Percentiles rank a stretch among this genome's conserved stretches.
phyloP scores from a whole-genome alignment of 1,140 invertebrate species.

The Littorina saxatilis region DNA sequence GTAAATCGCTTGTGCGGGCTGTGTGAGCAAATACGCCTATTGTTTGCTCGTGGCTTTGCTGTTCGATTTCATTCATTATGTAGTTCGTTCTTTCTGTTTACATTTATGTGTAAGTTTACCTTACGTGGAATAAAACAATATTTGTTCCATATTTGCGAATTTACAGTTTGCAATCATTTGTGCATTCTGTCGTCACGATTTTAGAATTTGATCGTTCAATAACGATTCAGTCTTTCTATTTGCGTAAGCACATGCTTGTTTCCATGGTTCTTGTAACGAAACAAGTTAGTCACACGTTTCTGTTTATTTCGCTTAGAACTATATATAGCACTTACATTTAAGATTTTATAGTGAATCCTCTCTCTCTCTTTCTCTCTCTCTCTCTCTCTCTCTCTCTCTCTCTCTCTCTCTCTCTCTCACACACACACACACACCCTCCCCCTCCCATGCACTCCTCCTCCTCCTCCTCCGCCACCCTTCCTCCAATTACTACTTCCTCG shows the following conservation, averaged over 20 bases:
- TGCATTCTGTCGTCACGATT: too few species aligned
- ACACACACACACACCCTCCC: neutral
- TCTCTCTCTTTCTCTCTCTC: neutral
- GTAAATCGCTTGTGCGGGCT: neutral
- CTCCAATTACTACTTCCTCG: neutral
- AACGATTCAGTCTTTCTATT: neutral
- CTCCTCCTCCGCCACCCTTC: neutral
- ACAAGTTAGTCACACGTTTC: too few species aligned
- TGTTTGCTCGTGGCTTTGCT: too few species aligned
- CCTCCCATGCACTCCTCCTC: neutral
- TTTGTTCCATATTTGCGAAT: too few species aligned
- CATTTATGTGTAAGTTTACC: too few species aligned
- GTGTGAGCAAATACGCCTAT: too few species aligned
- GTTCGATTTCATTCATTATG: too few species aligned
- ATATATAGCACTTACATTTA: neutral
- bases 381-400: slow-evolving; percentile 3
- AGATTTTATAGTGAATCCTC: neutral
- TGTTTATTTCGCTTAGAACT: too few species aligned
- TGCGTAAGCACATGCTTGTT: neutral
- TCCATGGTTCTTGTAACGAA: neutral
- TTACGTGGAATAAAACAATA: too few species aligned
- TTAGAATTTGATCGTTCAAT: too few species aligned
- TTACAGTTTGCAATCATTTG: too few species aligned
- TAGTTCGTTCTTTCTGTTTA: too few species aligned
- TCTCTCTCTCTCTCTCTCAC: slow-evolving; percentile 2